phyloP scores from a whole-genome alignment of 2,888 invertebrate genomes.

The Ophion ellenae region DNA sequence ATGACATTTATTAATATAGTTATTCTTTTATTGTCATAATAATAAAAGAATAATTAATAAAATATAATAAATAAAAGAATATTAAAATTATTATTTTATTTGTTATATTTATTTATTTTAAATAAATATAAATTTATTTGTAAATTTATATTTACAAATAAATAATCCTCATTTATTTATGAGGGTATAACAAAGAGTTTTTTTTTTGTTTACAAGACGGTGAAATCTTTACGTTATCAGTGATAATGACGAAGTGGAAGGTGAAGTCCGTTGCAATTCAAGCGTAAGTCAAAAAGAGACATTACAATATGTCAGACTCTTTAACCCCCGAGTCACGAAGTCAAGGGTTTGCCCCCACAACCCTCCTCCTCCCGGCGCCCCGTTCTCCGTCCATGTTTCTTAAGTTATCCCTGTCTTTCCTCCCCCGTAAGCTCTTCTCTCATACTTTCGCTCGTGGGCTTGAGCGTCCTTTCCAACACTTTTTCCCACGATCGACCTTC shows the following conservation, averaged over 20 bases:
- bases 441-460: slow-evolving; percentile 35
- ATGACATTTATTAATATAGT: no score
- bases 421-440: slow-evolving; percentile 6
- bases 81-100: no score
- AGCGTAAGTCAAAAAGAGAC: slow-evolving; percentile 20
- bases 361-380: background rate
- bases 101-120: no score
- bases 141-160: no score
- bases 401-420: slow-evolving; percentile 43
- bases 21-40: no score
- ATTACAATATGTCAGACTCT: slow-evolving; percentile 45
- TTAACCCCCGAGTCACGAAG: slow-evolving; percentile 55
- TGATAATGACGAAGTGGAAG: slow-evolving; percentile 18
- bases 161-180: background rate
- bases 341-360: slow-evolving; percentile 5
- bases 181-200: background rate
- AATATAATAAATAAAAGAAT: no score
- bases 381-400: slow-evolving; percentile 11
- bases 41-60: no score
- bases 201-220: slow-evolving; percentile 21
- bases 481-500: slow-evolving; percentile 56
- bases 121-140: no score
- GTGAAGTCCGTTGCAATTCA: slow-evolving; percentile 15
- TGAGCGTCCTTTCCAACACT: slow-evolving; percentile 28
- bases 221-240: slow-evolving; percentile 36